phyloP scores from a whole-genome alignment of 2,113 vertebrate genomes.

The Pedionomus torquatus region DNA sequence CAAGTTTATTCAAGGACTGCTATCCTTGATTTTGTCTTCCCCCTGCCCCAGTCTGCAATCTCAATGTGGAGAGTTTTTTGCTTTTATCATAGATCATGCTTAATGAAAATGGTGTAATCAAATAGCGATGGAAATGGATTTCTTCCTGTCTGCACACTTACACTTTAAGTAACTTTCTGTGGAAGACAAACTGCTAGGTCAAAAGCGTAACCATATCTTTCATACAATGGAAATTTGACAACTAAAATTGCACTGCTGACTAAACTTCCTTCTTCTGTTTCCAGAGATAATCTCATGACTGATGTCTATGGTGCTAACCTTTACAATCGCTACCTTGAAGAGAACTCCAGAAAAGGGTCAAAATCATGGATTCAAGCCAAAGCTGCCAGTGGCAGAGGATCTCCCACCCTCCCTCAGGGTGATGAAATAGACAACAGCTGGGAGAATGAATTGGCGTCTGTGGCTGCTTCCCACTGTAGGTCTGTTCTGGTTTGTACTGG shows the following conservation, averaged over 20 bases:
- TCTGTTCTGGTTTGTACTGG: constrained; percentile 90
- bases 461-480: constrained; percentile 77
- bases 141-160: background rate
- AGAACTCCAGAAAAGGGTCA: constrained; percentile 37
- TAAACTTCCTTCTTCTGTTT: background rate
- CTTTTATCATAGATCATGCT: background rate
- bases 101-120: background rate
- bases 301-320: constrained; percentile 91
- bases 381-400: constrained; percentile 2
- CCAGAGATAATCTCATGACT: constrained; percentile 89
- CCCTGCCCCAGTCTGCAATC: rapidly evolving
- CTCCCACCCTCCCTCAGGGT: constrained; percentile 65
- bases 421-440: constrained; percentile 60
- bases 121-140: background rate
- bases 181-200: background rate
- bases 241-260: background rate
- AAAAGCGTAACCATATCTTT: rapidly evolving
- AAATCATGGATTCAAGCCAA: constrained; percentile 51
- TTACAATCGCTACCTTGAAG: constrained; percentile 85
- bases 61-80: background rate
- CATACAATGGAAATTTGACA: background rate
- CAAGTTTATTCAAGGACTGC: background rate
- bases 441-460: constrained; percentile 75
- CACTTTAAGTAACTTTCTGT: no score
- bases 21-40: background rate